Conservation (phyloP, 2,113 vertebrate genomes). For the Micromys minutus region DNA sequence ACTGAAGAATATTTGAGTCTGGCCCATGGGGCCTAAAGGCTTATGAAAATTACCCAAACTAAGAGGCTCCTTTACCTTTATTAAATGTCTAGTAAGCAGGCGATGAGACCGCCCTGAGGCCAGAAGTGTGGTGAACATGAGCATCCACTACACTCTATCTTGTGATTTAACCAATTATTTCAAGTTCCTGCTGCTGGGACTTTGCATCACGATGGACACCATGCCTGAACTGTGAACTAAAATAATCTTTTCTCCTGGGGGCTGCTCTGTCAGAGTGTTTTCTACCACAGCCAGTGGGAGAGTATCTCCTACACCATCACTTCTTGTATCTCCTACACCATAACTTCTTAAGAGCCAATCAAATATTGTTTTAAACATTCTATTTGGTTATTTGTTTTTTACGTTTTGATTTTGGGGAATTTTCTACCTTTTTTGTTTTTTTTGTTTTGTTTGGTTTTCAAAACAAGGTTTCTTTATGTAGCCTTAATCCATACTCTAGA, state of each 20-base stretch:
- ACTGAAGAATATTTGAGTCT: neutral
- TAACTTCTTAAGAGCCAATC: neutral
- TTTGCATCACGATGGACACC: neutral
- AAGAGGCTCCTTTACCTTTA: neutral
- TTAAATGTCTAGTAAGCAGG: neutral
- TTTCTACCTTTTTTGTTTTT: neutral
- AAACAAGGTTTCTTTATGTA: neutral
- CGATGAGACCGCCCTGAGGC: neutral
- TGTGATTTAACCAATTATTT: neutral
- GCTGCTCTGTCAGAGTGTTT: neutral
- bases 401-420: neutral
- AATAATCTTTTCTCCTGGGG: neutral
- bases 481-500: neutral
- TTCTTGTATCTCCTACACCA: neutral
- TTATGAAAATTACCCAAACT: neutral
- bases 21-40: neutral
- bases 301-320: neutral
- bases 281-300: neutral
- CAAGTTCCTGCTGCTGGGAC: neutral
- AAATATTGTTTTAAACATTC: neutral
- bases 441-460: neutral
- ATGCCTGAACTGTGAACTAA: neutral
- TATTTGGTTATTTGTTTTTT: neutral
- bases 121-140: neutral
- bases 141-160: neutral